Evolutionary conservation across 2,797 vertebrate genomes (phyloP).

Genomic region (Phataginus tricuspis): DNA sequence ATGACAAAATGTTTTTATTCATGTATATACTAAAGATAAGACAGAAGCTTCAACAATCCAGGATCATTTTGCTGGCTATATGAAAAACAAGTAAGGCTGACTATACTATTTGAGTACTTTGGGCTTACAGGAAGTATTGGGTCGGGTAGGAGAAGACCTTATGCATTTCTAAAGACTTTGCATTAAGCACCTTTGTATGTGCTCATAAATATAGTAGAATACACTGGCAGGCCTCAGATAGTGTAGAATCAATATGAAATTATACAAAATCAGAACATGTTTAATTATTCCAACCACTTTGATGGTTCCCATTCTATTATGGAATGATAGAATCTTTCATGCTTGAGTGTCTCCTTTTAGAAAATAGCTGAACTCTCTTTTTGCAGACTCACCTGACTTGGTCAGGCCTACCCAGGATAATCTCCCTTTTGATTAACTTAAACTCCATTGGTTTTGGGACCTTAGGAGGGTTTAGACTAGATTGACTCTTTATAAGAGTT

Average conservation of each 20-base stretch:
- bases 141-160: fast-evolving
- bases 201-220: background rate
- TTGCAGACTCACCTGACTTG: background rate
- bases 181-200: background rate
- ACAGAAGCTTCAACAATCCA: background rate
- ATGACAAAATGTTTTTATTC: background rate
- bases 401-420: background rate
- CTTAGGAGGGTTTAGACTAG: background rate
- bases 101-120: background rate
- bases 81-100: background rate
- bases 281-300: background rate
- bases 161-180: background rate
- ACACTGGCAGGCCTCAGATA: background rate
- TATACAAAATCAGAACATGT: background rate
- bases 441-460: background rate
- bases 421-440: background rate
- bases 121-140: background rate
- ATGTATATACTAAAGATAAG: background rate
- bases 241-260: background rate
- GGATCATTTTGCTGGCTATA: background rate
- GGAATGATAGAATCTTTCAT: background rate
- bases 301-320: background rate
- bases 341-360: background rate
- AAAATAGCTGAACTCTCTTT: background rate
- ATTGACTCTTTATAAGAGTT: background rate